Evolutionary conservation across 2,797 vertebrate species (phyloP), one percentile per base, ranked within the genome.

Genomic region (Epinephelus malabaricus): DNA sequence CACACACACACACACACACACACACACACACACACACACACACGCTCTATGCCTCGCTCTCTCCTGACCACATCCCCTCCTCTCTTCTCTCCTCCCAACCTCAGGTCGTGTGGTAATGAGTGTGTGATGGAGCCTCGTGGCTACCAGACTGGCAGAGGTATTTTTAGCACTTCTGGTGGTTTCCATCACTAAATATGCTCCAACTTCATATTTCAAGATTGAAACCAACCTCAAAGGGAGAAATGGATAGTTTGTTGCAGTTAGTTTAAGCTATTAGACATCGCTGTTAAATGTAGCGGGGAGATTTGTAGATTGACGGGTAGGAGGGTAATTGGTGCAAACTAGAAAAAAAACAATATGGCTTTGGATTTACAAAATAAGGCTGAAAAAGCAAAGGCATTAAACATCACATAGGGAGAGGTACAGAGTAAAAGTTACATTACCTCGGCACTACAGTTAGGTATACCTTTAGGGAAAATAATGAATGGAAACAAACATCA

Each of bases 91-190:
- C 89, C 87, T 89, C 87, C 87, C 90, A 92, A 93, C 93, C 93
- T 93, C 93, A 92, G 92, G 94, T 94, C 89, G 84, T 94, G 94
- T 94, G 93, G 93, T 94, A 94, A 94, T 94, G 93, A 94, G 88
- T 90, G 92, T 94, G 87, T 90, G 94, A 92, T 92, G 93, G 92
- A 93, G 88, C 81, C 93, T 94, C 91, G 92, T 93, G 92, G 93
- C 94, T 88, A 92, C 87, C 89, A 93, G 94, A 93, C 93, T 92
- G 90, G 94, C 90, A 92, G 92, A 92, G 89, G 94, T 94, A 94
- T 94, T 94, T 94, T 94, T 94, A 94, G 93, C 93, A 92, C 94
- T 93, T 94, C 89, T 94, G 88, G 93, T 84, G 94, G 94, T 94
- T 94, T 94, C 92, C 90, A 93, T 92, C 93, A 89, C 86, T 89